Conservation (phyloP, 2,888 invertebrate genomes). For the Mechanitis mazaeus region DNA sequence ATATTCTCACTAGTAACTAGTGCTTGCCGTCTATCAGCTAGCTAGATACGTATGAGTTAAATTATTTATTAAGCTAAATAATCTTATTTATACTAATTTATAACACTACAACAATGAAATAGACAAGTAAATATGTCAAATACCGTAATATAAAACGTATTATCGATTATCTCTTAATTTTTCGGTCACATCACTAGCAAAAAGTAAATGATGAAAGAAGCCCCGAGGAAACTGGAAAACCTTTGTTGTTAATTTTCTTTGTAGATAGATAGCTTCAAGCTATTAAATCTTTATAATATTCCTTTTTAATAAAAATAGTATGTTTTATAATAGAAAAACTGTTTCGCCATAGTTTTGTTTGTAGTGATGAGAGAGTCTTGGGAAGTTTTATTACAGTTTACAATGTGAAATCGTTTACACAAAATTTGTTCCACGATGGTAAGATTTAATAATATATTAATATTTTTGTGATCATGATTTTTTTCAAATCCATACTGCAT, state of each 20-base stretch:
- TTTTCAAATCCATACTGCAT: slow-evolving; percentile 11
- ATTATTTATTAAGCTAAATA: too few species aligned
- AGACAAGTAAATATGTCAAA: too few species aligned
- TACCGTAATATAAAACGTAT: too few species aligned
- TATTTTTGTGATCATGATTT: slow-evolving; percentile 15
- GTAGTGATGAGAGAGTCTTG: slow-evolving; percentile 15
- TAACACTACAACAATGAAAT: too few species aligned
- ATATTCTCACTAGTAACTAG: too few species aligned
- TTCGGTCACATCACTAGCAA: slow-evolving; percentile 20
- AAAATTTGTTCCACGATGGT: slow-evolving; percentile 46
- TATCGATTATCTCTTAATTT: slow-evolving; percentile 13
- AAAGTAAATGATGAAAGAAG: slow-evolving; percentile 27
- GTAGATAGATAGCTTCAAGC: slow-evolving; percentile 23
- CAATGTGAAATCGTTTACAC: slow-evolving; percentile 46
- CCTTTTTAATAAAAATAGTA: slow-evolving; percentile 14
- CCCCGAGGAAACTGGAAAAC: slow-evolving; percentile 25
- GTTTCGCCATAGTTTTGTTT: slow-evolving; percentile 20
- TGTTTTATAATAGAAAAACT: slow-evolving; percentile 17
- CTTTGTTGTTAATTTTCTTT: slow-evolving; percentile 35
- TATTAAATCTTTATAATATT: slow-evolving; percentile 16
- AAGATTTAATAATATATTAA: slow-evolving; percentile 35
- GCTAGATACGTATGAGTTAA: too few species aligned
- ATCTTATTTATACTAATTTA: too few species aligned
- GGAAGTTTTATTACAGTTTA: slow-evolving; percentile 34
- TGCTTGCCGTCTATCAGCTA: too few species aligned